A percentile compares a stretch with the other conserved stretches of the same genome.
These are phyloP conservation scores for Diarsia mendica DNA, from an alignment of 2,888 invertebrate genomes.

Conservation along the genomic window DNA sequence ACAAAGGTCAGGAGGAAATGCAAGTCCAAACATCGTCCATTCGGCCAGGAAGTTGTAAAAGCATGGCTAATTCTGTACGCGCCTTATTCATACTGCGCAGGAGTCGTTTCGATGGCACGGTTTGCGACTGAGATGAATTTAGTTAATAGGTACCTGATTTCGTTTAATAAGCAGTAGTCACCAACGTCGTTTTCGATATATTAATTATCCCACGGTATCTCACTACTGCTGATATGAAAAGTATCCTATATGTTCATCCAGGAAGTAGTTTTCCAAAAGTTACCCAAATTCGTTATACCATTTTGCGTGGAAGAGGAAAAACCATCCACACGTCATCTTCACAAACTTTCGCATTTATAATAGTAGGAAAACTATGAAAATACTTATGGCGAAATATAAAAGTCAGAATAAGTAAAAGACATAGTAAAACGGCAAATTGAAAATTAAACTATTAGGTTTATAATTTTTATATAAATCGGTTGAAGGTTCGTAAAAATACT, in stretches of 20 bases:
- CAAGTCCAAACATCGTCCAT: conserved; percentile 70
- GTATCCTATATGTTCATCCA: too few species aligned
- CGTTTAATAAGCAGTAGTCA: too few species aligned
- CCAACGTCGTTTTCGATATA: too few species aligned
- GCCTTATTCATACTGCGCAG: conserved; percentile 57
- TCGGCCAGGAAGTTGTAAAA: conserved; percentile 67
- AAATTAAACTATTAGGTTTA: neutral
- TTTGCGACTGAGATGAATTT: conserved; percentile 6
- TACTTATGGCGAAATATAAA: too few species aligned
- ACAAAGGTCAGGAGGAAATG: conserved; percentile 68
- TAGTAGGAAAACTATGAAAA: too few species aligned
- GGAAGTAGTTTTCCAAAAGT: too few species aligned
- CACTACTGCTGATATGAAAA: too few species aligned
- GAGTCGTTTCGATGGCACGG: conserved; percentile 39
- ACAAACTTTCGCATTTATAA: too few species aligned
- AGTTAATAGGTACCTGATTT: neutral
- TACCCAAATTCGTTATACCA: too few species aligned
- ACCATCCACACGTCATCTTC: too few species aligned
- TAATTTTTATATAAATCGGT: neutral
- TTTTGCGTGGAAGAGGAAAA: too few species aligned
- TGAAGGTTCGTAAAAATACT: neutral
- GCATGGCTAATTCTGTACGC: conserved; percentile 65
- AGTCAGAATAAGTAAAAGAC: neutral
- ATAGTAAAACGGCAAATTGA: neutral
- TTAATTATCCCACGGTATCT: too few species aligned